Conservation (phyloP, 2,113 vertebrate species). For the Haliaeetus leucogaster region DNA sequence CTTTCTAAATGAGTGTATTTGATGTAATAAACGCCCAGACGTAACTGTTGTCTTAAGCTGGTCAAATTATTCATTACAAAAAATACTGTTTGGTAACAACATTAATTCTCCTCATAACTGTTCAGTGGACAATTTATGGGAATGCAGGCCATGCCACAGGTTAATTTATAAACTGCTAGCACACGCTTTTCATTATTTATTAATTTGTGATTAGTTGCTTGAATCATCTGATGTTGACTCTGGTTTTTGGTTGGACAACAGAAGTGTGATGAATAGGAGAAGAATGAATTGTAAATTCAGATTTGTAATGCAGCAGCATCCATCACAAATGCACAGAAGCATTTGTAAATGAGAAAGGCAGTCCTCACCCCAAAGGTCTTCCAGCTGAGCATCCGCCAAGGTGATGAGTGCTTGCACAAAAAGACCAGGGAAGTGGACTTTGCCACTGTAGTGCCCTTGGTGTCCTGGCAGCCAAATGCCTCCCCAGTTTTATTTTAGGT, state of each 20-base stretch:
- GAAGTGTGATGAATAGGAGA: not conserved
- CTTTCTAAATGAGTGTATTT: not conserved
- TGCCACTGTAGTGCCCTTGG: not conserved
- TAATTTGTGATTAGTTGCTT: not conserved
- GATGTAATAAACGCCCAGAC: not conserved
- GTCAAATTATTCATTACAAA: not conserved
- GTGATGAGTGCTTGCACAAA: not conserved
- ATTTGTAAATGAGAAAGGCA: not conserved
- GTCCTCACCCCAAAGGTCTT: not conserved
- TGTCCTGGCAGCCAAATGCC: not conserved
- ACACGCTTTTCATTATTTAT: not conserved
- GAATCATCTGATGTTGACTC: not conserved
- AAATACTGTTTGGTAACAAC: not conserved
- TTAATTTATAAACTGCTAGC: conserved; percentile 15
- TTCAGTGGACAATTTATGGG: not conserved
- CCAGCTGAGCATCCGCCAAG: not conserved
- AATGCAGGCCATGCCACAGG: not conserved
- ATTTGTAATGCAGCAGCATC: not conserved
- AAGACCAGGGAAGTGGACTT: not conserved
- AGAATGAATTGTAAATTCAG: not conserved
- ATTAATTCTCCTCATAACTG: not conserved
- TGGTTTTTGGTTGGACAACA: not conserved
- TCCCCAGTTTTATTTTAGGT: not conserved
- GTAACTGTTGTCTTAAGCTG: not conserved
- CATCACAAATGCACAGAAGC: not conserved